Conservation (phyloP, 2,797 vertebrate genomes). For the Delichon dasypus region DNA sequence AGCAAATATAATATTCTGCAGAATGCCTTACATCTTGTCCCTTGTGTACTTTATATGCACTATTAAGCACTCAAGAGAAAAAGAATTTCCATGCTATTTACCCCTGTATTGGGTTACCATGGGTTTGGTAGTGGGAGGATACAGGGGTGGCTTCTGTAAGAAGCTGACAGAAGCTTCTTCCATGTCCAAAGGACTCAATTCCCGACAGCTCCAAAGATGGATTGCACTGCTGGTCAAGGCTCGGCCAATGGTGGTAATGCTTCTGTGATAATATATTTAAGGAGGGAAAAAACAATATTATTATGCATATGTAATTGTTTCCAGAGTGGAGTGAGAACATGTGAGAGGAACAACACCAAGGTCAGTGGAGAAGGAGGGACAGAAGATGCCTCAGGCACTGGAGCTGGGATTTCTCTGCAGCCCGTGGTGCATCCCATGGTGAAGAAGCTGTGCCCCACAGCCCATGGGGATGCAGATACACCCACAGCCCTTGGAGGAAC, state of each 20-base stretch:
- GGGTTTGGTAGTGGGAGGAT: background rate
- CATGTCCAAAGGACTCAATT: background rate
- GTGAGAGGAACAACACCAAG: background rate
- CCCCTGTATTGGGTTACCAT: background rate
- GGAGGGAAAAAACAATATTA: background rate
- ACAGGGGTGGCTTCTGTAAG: background rate
- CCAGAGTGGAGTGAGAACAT: background rate
- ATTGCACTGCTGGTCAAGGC: background rate
- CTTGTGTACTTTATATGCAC: background rate
- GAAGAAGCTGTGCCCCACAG: background rate
- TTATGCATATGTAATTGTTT: background rate
- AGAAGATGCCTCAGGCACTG: background rate
- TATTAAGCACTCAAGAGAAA: background rate
- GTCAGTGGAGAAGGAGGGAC: background rate
- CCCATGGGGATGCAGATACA: background rate
- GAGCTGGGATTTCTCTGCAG: background rate
- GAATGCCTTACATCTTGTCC: background rate
- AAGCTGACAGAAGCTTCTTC: background rate
- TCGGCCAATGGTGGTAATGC: background rate
- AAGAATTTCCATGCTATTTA: background rate
- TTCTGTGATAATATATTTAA: background rate
- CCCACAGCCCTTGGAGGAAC: background rate
- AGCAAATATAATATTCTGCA: background rate
- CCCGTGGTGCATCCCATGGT: fast-evolving
- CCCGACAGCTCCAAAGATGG: background rate